phyloP scores from a whole-genome alignment of 2,113 vertebrate genomes.

The Cynocephalus volans region DNA sequence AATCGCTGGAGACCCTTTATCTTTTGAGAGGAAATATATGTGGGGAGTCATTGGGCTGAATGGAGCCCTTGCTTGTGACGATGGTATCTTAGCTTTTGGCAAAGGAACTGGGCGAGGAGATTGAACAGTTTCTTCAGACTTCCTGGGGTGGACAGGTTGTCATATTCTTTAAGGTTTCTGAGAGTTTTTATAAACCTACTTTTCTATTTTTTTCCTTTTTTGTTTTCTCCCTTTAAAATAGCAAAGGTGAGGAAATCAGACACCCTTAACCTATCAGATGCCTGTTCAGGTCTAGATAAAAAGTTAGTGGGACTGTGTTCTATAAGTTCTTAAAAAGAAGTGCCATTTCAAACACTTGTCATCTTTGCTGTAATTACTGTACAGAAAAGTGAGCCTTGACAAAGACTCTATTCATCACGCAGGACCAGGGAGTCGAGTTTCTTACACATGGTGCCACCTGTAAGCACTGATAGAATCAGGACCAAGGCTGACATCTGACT shows the following conservation, averaged over 20 bases:
- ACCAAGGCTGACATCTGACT: background rate
- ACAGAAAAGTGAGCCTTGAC: background rate
- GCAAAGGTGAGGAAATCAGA: background rate
- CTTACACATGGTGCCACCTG: background rate
- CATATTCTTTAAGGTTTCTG: background rate
- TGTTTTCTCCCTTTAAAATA: background rate
- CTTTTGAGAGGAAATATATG: conserved; percentile 61
- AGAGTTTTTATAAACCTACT: background rate
- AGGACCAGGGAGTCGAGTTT: background rate
- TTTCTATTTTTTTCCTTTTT: background rate
- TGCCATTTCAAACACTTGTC: background rate
- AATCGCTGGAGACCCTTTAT: conserved; percentile 61
- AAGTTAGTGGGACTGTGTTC: background rate
- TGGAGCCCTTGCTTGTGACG: background rate
- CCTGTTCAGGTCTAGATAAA: background rate
- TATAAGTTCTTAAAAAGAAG: conserved; percentile 27
- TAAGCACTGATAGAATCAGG: background rate
- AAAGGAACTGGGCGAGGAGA: background rate
- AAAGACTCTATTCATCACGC: background rate
- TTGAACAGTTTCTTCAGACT: conserved; percentile 27
- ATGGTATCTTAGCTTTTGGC: conserved; percentile 52
- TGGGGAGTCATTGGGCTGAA: background rate
- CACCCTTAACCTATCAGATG: background rate
- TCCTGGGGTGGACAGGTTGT: background rate
- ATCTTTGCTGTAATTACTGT: background rate